Evolutionary conservation across 2,888 invertebrate genomes (phyloP).

Genomic region (Metopia argyrocephala): DNA sequence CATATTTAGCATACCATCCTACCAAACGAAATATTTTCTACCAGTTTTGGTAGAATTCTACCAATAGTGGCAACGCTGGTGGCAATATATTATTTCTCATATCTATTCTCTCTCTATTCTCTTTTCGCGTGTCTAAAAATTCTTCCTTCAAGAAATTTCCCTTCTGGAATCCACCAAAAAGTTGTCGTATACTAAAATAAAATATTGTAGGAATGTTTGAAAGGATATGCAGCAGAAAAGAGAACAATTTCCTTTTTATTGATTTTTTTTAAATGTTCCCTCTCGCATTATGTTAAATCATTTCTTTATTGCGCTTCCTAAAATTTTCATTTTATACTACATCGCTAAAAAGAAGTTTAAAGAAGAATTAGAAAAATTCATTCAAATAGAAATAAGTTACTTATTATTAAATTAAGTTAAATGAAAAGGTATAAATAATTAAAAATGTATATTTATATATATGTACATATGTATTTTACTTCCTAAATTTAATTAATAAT

Average conservation of each 20-base stretch:
- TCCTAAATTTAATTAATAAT: no score
- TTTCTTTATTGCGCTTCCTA: not conserved
- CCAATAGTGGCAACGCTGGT: no score
- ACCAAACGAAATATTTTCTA: not conserved
- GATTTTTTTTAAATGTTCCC: constrained; percentile 20
- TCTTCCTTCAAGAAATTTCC: not conserved
- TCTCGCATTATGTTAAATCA: not conserved
- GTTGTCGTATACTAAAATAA: not conserved
- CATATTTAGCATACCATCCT: no score
- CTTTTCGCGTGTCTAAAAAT: no score
- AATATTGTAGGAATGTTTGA: not conserved
- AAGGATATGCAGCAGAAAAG: not conserved
- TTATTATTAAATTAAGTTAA: no score
- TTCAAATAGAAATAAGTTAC: no score
- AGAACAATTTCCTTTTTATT: constrained; percentile 13
- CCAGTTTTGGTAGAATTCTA: no score
- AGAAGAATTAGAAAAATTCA: no score
- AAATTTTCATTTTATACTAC: not conserved
- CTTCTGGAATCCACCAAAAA: constrained; percentile 10
- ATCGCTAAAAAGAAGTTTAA: no score
- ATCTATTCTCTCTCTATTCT: not conserved
- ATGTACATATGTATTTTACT: no score
- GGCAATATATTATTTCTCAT: not conserved
- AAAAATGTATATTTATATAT: no score
- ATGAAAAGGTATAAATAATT: no score